Evolutionary conservation across 1,140 invertebrate species (phyloP), one percentile per base, ranked within the genome.

Genomic region (Phthorimaea operculella): DNA sequence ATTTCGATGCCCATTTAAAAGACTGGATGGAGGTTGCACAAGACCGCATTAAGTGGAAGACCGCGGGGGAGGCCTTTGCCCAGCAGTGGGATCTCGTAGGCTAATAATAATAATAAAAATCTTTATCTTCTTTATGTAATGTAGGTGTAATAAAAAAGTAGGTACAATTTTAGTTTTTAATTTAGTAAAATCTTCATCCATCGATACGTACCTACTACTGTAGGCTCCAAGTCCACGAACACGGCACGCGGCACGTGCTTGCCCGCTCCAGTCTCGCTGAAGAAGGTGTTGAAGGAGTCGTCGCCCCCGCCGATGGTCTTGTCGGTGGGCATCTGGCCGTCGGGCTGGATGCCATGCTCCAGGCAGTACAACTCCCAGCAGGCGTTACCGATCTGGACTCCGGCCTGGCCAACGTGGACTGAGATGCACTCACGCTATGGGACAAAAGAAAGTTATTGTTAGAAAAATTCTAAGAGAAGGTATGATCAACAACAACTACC

Each of bases 271-370:
- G 94, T 97, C 82, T 97, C 95, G 66, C 92, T 94, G 89, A 96
- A 96, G 87, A 96, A 96, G 49, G 94, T 95, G 83, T 94, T 95
- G 87, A 96, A 95, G 17, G 92, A 94, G 79, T 95, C 93, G 70
- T 94, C 92, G 45, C 91, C 91, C 33, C 90, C 90, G 4, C 89
- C 90, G 58, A 91, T 86, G 56, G 87, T 88, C 78, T 88, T 88
- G 78, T 90, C 89, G 47, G 88, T 87, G 48, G 89, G 89, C 90
- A 92, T 91, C 82, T 90, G 88, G 53, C 89, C 89, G 74, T 90
- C 89, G 59, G 88, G 88, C 76, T 90, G 89, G 79, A 96, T 96
- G 57, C 94, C 94, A 87, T 96, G 95, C 83, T 97, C 91, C 57
- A 91, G 82, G 69, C 90, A 89, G 74, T 91, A 94, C 1, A 93